A percentile compares a stretch with the other conserved stretches of the same genome.
Conservation (phyloP, 2,797 vertebrate genomes). For the Holocentrus rufus region DNA sequence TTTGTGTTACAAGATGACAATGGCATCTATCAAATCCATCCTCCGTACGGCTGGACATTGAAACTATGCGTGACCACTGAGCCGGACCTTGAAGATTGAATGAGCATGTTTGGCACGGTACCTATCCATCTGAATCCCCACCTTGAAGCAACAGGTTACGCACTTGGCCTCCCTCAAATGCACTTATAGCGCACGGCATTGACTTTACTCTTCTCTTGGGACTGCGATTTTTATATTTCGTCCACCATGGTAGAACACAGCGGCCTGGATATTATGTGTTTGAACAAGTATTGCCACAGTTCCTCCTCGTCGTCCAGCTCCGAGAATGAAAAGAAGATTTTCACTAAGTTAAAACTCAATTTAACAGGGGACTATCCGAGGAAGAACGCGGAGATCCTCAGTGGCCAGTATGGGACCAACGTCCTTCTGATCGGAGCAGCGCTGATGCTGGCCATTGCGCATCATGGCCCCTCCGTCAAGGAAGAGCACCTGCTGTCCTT, state of each 20-base stretch:
- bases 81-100: constrained; percentile 72
- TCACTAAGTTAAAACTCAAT: constrained; percentile 69
- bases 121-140: constrained; percentile 68
- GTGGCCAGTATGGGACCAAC: constrained; percentile 94
- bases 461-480: constrained; percentile 83
- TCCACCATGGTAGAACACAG: constrained; percentile 78
- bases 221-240: constrained; percentile 37
- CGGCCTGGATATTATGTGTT: constrained; percentile 79
- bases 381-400: constrained; percentile 92
- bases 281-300: constrained; percentile 79
- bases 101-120: constrained; percentile 77
- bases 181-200: constrained; percentile 70
- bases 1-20: constrained; percentile 70
- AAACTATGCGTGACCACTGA: constrained; percentile 66
- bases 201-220: constrained; percentile 45
- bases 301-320: constrained; percentile 79
- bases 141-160: constrained; percentile 64
- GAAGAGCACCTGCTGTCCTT: constrained; percentile 88
- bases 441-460: constrained; percentile 90
- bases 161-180: constrained; percentile 64
- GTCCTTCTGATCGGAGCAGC: constrained; percentile 89
- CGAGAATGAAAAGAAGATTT: constrained; percentile 76
- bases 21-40: constrained; percentile 68
- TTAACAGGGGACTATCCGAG: constrained; percentile 83
- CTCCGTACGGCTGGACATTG: constrained; percentile 58